These are phyloP conservation scores for Protonemura montana DNA, from an alignment of 2,888 invertebrate species.

Conservation along the genomic window DNA sequence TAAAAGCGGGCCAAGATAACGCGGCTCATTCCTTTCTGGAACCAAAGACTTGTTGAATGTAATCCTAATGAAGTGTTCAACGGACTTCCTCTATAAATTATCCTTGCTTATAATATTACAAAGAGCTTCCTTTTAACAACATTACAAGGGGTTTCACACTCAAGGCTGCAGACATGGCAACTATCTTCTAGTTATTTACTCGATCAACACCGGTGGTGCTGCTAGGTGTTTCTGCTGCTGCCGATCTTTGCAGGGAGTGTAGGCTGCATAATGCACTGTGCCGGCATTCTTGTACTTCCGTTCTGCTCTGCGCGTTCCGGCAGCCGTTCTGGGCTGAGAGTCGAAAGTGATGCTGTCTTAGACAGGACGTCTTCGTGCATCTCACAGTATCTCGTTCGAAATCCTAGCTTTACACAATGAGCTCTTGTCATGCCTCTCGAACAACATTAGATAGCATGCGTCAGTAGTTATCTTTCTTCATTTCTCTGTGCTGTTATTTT, in stretches of 20 bases:
- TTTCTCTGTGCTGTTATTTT: background rate
- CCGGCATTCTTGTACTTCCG: conserved; percentile 14
- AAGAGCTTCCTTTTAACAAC: conserved; percentile 31
- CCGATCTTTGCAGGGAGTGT: background rate
- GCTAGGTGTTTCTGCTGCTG: background rate
- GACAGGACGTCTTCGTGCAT: background rate
- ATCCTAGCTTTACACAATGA: background rate
- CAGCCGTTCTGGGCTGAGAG: background rate
- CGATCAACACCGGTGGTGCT: background rate
- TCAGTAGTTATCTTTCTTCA: background rate
- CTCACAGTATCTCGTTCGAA: background rate
- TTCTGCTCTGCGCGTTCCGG: background rate
- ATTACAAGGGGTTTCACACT: background rate
- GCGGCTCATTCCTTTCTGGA: background rate
- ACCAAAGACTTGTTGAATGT: conserved; percentile 21
- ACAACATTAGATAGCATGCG: background rate
- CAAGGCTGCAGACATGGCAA: background rate
- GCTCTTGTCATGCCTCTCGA: background rate
- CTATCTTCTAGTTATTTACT: conserved; percentile 16
- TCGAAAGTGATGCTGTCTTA: too few relatives aligned
- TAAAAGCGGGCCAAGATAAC: background rate
- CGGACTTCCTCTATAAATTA: conserved; percentile 40
- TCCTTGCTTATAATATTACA: conserved; percentile 22
- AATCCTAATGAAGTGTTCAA: conserved; percentile 38
- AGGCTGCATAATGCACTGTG: background rate